Conservation (phyloP, 2,797 vertebrate species). For the Ctenopoma multispine region DNA sequence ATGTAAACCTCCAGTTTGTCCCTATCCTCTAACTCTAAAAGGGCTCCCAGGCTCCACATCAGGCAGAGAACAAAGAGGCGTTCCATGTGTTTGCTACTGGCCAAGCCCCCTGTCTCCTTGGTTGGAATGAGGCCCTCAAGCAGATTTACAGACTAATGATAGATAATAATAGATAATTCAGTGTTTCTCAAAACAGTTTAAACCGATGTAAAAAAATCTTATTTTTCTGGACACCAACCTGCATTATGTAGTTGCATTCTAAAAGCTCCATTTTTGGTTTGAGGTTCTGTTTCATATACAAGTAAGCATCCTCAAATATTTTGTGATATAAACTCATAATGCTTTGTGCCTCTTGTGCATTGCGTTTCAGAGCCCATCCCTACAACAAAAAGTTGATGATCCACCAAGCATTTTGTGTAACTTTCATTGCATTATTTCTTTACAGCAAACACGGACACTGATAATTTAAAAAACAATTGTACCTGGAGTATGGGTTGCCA, state of each 20-base stretch:
- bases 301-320: conserved; percentile 84
- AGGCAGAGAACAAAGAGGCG: conserved; percentile 89
- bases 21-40: conserved; percentile 86
- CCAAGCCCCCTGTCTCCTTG: conserved; percentile 84
- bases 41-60: conserved; percentile 91
- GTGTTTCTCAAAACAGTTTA: conserved; percentile 15
- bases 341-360: conserved; percentile 75
- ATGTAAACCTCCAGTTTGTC: conserved; percentile 86
- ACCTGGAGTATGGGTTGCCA: conserved; percentile 94
- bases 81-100: conserved; percentile 78
- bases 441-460: background rate
- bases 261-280: conserved; percentile 86
- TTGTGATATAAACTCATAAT: conserved; percentile 80
- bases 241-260: conserved; percentile 87
- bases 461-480: conserved; percentile 35
- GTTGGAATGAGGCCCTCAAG: conserved; percentile 88
- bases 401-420: background rate
- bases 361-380: conserved; percentile 87
- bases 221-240: conserved; percentile 61
- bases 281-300: conserved; percentile 84
- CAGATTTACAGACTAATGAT: conserved; percentile 78
- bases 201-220: background rate
- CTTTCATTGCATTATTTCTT: background rate
- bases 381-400: conserved; percentile 60
- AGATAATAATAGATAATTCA: conserved; percentile 6